Percentiles rank a stretch among this genome's conserved stretches.
phyloP scores from a whole-genome alignment of 2,797 vertebrate species.

The Chloroceryle inda region DNA sequence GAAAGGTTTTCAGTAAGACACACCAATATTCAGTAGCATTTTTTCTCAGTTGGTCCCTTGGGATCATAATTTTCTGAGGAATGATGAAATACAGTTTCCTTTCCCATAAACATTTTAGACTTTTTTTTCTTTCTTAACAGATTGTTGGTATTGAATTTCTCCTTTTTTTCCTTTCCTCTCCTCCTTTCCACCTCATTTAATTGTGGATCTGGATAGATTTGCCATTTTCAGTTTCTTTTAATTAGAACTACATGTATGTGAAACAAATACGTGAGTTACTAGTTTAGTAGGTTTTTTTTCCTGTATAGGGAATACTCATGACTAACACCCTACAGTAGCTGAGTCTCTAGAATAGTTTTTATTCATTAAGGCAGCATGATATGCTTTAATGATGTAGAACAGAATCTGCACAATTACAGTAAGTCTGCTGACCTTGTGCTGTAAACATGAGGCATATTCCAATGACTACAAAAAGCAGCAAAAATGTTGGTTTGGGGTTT shows the following conservation, averaged over 20 bases:
- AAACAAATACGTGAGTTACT: neutral
- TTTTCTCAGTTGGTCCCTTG: neutral
- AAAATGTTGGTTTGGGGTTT: neutral
- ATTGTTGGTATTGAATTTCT: neutral
- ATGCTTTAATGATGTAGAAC: neutral
- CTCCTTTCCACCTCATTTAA: neutral
- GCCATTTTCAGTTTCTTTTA: neutral
- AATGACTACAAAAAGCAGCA: neutral
- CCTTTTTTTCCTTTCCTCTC: neutral
- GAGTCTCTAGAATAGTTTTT: neutral
- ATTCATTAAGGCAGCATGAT: neutral
- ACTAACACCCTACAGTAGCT: neutral
- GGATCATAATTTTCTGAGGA: constrained; percentile 44
- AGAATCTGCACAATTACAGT: neutral
- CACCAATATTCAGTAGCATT: neutral
- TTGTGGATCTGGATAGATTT: neutral
- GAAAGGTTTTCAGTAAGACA: constrained; percentile 7
- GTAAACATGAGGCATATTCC: neutral
- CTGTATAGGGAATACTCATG: neutral
- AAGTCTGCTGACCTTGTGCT: neutral
- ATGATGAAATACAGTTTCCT: constrained; percentile 8
- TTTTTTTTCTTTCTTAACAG: neutral
- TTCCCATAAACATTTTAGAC: neutral
- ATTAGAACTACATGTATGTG: neutral
- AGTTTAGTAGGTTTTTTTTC: neutral